phyloP scores from a whole-genome alignment of 2,113 vertebrate species.

The Dicaeum eximium region DNA sequence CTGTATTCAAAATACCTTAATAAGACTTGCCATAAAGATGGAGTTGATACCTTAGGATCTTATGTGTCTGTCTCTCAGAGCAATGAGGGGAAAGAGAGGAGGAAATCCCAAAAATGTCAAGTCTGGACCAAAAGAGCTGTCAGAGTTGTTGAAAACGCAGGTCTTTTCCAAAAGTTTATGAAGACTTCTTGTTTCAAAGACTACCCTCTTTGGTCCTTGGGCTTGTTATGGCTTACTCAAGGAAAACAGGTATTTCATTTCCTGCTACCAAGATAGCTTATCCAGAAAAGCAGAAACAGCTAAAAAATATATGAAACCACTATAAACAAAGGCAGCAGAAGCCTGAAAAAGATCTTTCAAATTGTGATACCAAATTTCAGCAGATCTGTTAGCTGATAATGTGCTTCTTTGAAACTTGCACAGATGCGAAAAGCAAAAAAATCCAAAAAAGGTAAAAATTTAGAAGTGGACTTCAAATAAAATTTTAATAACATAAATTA shows the following conservation, averaged over 20 bases:
- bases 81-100: rapidly evolving
- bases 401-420: neutral
- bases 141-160: neutral
- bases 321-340: neutral
- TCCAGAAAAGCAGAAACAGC: neutral
- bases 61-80: neutral
- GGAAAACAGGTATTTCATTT: neutral
- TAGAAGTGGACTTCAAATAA: neutral
- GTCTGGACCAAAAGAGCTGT: neutral
- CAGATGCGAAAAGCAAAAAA: neutral
- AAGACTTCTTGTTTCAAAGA: neutral
- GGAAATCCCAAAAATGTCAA: neutral
- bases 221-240: neutral
- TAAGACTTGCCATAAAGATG: neutral
- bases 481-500: neutral
- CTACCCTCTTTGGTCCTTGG: neutral
- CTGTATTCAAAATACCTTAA: neutral
- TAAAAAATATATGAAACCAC: neutral
- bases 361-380: neutral
- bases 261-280: neutral
- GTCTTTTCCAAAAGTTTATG: neutral
- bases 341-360: neutral
- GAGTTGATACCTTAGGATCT: neutral
- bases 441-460: neutral
- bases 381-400: neutral